Evolutionary conservation across 2,113 vertebrate species (phyloP).

Genomic region (Bubo blakistoni): DNA sequence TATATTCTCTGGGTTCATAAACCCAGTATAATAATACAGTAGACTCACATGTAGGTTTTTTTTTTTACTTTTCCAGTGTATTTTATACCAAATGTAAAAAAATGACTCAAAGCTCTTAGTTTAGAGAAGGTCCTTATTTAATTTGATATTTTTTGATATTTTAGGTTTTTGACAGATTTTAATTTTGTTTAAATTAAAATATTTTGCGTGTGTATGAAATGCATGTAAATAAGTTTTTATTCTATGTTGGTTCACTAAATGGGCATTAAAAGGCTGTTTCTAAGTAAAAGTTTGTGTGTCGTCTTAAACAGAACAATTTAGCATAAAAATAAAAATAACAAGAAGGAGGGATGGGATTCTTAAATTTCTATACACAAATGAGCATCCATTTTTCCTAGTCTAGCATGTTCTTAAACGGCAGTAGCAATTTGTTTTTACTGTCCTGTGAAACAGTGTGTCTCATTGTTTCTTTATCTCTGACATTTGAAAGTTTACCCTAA

Average conservation of each 20-base stretch:
- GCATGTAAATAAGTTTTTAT: conserved; percentile 29
- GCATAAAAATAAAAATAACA: not conserved
- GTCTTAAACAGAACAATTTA: not conserved
- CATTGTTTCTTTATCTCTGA: not conserved
- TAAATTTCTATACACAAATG: not conserved
- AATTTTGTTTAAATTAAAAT: conserved; percentile 44
- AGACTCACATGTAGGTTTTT: not conserved
- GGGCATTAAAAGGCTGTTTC: not conserved
- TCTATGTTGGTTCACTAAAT: not conserved
- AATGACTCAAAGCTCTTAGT: not conserved
- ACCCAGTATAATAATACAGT: not conserved
- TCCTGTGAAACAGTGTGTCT: not conserved
- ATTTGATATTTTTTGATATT: conserved; percentile 1
- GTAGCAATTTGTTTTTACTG: not conserved
- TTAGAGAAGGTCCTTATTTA: conserved; percentile 16
- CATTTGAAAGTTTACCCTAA: not conserved
- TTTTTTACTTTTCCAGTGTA: not conserved
- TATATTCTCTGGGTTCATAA: not conserved
- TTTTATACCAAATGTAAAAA: not conserved
- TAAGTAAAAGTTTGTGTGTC: not conserved
- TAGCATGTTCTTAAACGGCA: not conserved
- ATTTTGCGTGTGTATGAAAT: not conserved
- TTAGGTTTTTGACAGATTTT: not conserved
- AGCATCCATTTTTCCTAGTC: not conserved
- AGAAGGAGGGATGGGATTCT: not conserved